Conservation (phyloP, 92 coral and sea anemone species). For the Paragorgia papillata region DNA sequence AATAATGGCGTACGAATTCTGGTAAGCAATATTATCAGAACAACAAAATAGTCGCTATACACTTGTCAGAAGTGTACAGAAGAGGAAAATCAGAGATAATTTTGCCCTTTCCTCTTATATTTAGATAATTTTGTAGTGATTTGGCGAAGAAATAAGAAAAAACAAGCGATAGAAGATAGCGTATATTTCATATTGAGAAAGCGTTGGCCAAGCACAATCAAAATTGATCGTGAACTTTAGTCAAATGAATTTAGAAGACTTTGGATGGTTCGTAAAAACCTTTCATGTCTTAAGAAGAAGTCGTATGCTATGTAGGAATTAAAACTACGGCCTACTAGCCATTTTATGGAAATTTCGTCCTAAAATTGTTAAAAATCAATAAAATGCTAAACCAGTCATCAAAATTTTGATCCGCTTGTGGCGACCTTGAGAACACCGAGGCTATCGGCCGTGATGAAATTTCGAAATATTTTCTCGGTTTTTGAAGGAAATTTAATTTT, state of each 20-base stretch:
- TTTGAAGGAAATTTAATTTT: neutral
- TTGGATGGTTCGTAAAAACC: neutral
- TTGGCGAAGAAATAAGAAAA: neutral
- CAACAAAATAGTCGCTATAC: too few relatives aligned
- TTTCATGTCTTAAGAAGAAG: neutral
- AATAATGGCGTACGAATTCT: conserved; percentile 35
- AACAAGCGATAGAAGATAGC: conserved; percentile 15
- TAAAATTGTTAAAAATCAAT: conserved; percentile 22
- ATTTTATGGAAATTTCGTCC: conserved; percentile 2
- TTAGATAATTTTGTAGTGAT: neutral
- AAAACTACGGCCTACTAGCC: neutral
- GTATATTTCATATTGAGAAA: neutral
- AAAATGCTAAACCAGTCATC: conserved; percentile 22
- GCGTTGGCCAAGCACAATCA: neutral
- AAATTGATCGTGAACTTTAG: conserved; percentile 14
- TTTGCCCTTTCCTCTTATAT: too few relatives aligned
- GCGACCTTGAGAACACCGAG: conserved; percentile 10
- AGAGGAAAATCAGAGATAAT: too few relatives aligned
- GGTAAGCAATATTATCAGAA: neutral
- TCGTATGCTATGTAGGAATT: neutral
- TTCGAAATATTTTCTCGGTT: conserved; percentile 1
- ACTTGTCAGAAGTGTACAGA: too few relatives aligned
- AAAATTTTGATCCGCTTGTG: conserved; percentile 47
- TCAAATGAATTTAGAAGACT: neutral
- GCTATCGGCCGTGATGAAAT: conserved; percentile 7